These are phyloP conservation scores for Clarias macrocephalus DNA, from an alignment of 2,113 vertebrate species.

Conservation along the genomic window DNA sequence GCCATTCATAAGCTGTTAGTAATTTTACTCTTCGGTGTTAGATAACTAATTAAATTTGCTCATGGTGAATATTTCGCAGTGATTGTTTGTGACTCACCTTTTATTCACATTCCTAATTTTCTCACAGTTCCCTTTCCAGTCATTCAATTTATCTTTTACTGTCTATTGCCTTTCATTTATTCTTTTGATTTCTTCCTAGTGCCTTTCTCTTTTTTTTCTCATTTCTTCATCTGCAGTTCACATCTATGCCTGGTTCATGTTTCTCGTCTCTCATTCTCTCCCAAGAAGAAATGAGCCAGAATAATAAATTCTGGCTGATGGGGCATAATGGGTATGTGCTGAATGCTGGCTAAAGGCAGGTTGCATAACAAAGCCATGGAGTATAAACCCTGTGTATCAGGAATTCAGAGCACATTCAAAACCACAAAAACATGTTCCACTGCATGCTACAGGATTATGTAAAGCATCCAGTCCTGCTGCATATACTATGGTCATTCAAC, in stretches of 20 bases:
- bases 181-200: neutral
- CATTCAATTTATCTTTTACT: neutral
- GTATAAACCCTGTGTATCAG: neutral
- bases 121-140: neutral
- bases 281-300: neutral
- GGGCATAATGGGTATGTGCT: conserved; percentile 27
- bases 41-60: neutral
- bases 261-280: neutral
- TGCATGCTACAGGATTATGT: conserved; percentile 20
- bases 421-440: neutral
- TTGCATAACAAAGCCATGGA: conserved; percentile 28
- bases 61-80: neutral
- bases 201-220: neutral
- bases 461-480: conserved; percentile 5
- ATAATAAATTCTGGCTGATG: conserved; percentile 21
- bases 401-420: neutral
- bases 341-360: conserved; percentile 17
- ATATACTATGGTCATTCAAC: conserved; percentile 18
- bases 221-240: neutral
- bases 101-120: neutral
- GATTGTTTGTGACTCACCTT: neutral
- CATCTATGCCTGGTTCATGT: neutral
- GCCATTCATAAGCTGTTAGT: no score
- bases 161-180: neutral
- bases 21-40: neutral